Evolutionary conservation across 2,113 vertebrate genomes (phyloP).

Genomic region (Copsychus sechellarum): DNA sequence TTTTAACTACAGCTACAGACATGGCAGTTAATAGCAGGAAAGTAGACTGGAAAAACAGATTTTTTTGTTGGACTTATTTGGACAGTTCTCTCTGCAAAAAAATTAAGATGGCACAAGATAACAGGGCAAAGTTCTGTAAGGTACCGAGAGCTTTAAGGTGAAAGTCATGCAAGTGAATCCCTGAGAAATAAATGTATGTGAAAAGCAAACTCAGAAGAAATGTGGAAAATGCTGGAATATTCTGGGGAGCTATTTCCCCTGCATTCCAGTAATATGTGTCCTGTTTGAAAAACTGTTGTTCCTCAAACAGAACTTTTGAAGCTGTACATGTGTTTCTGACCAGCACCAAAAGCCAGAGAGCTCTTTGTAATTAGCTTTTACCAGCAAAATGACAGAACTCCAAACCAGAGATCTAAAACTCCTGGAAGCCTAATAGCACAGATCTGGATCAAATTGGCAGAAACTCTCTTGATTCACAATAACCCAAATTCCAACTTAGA

Average conservation of each 20-base stretch:
- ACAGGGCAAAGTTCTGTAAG: not conserved
- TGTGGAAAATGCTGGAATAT: not conserved
- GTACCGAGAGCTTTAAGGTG: not conserved
- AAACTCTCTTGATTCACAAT: not conserved
- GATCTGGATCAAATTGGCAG: not conserved
- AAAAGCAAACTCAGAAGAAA: not conserved
- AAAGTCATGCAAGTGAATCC: not conserved
- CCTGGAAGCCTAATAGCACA: not conserved
- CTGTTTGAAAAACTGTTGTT: not conserved
- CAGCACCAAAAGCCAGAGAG: not conserved
- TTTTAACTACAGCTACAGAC: not conserved
- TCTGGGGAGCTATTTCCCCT: not conserved
- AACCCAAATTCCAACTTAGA: not conserved
- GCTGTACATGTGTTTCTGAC: accelerated
- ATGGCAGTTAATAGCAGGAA: not conserved
- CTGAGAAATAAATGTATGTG: not conserved
- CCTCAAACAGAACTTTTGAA: not conserved
- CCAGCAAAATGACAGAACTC: not conserved
- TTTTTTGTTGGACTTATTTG: not conserved
- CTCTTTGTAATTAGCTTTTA: not conserved
- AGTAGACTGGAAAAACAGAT: not conserved
- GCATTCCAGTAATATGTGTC: not conserved
- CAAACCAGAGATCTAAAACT: not conserved
- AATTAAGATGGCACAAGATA: not conserved
- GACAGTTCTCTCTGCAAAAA: not conserved